Conservation (phyloP, 2,888 invertebrate species). For the Acanthacorydalis orientalis region DNA sequence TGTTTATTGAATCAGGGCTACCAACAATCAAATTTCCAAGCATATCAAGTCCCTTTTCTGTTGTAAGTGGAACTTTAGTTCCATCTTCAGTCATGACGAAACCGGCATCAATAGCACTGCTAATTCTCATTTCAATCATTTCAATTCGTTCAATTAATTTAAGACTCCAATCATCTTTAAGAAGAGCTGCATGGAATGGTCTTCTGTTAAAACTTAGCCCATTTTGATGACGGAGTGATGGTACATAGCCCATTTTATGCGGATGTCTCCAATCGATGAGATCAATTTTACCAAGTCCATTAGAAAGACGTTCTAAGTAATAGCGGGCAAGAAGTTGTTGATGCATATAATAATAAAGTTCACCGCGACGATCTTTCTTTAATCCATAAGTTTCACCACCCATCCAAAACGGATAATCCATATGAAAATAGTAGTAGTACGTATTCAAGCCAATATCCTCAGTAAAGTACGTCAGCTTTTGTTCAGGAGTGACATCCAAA, state of each 20-base stretch:
- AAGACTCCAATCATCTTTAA: conserved; percentile 25
- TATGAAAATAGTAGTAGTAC: conserved; percentile 42
- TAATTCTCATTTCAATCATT: conserved; percentile 34
- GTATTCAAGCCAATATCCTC: conserved; percentile 53
- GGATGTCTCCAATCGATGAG: conserved; percentile 27
- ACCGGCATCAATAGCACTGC: conserved; percentile 38
- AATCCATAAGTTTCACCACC: conserved; percentile 33
- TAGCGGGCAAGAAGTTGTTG: conserved; percentile 55
- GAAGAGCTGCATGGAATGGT: conserved; percentile 34
- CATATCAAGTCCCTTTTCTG: conserved; percentile 42
- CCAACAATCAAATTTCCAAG: conserved; percentile 49
- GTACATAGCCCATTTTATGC: conserved; percentile 37
- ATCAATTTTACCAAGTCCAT: conserved; percentile 47
- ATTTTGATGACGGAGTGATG: conserved; percentile 43
- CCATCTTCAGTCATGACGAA: conserved; percentile 28
- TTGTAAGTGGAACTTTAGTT: conserved; percentile 36
- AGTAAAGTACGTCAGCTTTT: conserved; percentile 47
- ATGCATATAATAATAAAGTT: conserved; percentile 43
- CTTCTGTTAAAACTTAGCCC: conserved; percentile 49
- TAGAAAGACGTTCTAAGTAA: conserved; percentile 57
- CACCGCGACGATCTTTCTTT: conserved; percentile 41
- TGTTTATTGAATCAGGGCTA: conserved; percentile 42
- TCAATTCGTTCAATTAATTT: conserved; percentile 18
- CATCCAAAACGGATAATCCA: conserved; percentile 48
- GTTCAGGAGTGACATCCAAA: conserved; percentile 35